A percentile compares a stretch with the other conserved stretches of the same genome.
Evolutionary conservation across 2,888 invertebrate genomes (phyloP).

Genomic region (Zaprionus lineosus): DNA sequence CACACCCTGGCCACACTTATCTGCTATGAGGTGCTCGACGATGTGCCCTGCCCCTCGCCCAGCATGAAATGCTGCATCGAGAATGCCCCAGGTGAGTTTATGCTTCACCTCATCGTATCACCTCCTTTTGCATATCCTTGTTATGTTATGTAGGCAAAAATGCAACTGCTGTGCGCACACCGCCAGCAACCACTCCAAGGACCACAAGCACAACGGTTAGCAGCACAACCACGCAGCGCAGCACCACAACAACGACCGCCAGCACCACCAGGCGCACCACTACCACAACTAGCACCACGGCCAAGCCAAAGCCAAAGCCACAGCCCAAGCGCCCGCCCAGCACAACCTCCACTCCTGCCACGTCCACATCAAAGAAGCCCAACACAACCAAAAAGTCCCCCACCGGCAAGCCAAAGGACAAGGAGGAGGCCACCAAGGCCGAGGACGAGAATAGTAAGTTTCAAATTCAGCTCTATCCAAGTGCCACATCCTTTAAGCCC

Average conservation of each 20-base stretch:
- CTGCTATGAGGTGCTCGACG: conserved; percentile 92
- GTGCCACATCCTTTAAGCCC: neutral
- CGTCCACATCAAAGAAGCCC: conserved; percentile 66
- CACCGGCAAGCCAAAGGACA: conserved; percentile 57
- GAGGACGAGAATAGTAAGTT: conserved; percentile 70
- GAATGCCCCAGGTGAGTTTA: conserved; percentile 85
- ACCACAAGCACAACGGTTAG: conserved; percentile 42
- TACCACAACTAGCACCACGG: conserved; percentile 62
- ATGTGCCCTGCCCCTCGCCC: conserved; percentile 90
- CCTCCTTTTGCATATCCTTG: neutral
- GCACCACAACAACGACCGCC: conserved; percentile 64
- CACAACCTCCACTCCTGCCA: conserved; percentile 64
- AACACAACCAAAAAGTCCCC: conserved; percentile 69
- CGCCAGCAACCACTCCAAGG: conserved; percentile 48
- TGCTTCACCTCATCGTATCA: too few species aligned
- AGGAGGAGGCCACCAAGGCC: conserved; percentile 60
- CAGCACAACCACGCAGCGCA: conserved; percentile 54
- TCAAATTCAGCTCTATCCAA: neutral
- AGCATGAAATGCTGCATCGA: conserved; percentile 94
- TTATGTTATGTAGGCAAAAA: conserved; percentile 82
- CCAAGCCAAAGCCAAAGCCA: conserved; percentile 66
- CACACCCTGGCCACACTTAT: conserved; percentile 93
- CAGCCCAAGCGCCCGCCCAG: conserved; percentile 66
- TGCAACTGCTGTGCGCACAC: conserved; percentile 51
- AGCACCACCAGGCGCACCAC: conserved; percentile 78